A percentile compares a stretch with the other conserved stretches of the same genome.
These are phyloP conservation scores for Drosophila subpulchrella DNA, from an alignment of 1,140 invertebrate species.

Conservation along the genomic window DNA sequence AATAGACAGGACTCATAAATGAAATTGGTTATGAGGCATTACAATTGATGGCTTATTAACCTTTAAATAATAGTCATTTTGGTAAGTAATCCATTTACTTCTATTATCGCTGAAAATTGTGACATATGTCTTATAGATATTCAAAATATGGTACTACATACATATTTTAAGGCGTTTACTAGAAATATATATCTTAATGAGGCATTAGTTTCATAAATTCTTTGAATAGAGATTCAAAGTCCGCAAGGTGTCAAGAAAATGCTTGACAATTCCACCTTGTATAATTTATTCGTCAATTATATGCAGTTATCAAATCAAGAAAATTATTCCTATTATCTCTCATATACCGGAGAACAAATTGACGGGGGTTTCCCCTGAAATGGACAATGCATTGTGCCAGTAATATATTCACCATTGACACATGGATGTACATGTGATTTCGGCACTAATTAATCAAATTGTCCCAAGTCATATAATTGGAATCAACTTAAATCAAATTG, in stretches of 20 bases:
- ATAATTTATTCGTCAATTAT: slow-evolving; percentile 5
- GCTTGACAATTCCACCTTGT: not conserved
- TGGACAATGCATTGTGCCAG: slow-evolving; percentile 5
- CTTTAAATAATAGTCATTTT: no score
- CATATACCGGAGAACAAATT: not conserved
- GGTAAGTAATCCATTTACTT: no score
- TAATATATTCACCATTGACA: slow-evolving; percentile 8
- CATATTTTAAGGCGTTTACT: no score
- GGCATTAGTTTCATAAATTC: not conserved
- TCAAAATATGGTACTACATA: no score
- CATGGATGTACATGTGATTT: slow-evolving; percentile 5
- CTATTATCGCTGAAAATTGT: no score
- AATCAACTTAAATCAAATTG: not conserved
- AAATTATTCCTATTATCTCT: not conserved
- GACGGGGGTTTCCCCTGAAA: slow-evolving; percentile 7
- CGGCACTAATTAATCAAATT: slow-evolving; percentile 14
- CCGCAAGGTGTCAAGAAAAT: not conserved
- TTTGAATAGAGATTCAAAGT: not conserved
- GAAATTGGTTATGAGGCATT: no score
- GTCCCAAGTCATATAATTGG: not conserved
- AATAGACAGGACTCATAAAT: not conserved
- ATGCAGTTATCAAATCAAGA: not conserved
- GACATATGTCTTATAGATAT: no score
- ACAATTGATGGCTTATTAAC: no score
- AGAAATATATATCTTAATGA: not conserved